These are phyloP conservation scores for Onthophagus sagittarius DNA, from an alignment of 2,888 invertebrate genomes.

Conservation along the genomic window DNA sequence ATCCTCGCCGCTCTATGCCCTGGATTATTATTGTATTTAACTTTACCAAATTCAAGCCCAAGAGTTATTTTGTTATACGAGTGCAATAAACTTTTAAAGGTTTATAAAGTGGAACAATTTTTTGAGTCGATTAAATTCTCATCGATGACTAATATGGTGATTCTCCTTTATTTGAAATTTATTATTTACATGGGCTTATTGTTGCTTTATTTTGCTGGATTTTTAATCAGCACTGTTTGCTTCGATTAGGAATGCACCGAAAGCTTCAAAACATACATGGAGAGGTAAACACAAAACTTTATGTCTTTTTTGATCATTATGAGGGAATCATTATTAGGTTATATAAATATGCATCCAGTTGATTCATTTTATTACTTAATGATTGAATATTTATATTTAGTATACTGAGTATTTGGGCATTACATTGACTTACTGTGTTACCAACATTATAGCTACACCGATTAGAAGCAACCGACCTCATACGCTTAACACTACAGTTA, in stretches of 20 bases:
- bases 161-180: slow-evolving; percentile 16
- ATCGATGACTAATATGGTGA: slow-evolving; percentile 4
- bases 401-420: no score
- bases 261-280: neutral
- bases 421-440: no score
- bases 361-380: no score
- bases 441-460: no score
- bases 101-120: slow-evolving; percentile 16
- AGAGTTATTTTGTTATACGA: slow-evolving; percentile 13
- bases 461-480: no score
- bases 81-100: slow-evolving; percentile 16
- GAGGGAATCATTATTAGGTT: no score
- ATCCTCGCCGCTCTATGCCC: slow-evolving; percentile 27
- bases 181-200: slow-evolving; percentile 16
- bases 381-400: no score
- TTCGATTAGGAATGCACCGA: slow-evolving; percentile 14
- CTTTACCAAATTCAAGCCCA: slow-evolving; percentile 9
- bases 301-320: no score
- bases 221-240: slow-evolving; percentile 15
- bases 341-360: no score
- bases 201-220: slow-evolving; percentile 4
- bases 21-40: slow-evolving; percentile 18
- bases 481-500: no score
- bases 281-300: no score
- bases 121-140: slow-evolving; percentile 7